Base-by-base conservation (phyloP, 2,888 invertebrate genomes). In the Autographa gamma region DNA sequence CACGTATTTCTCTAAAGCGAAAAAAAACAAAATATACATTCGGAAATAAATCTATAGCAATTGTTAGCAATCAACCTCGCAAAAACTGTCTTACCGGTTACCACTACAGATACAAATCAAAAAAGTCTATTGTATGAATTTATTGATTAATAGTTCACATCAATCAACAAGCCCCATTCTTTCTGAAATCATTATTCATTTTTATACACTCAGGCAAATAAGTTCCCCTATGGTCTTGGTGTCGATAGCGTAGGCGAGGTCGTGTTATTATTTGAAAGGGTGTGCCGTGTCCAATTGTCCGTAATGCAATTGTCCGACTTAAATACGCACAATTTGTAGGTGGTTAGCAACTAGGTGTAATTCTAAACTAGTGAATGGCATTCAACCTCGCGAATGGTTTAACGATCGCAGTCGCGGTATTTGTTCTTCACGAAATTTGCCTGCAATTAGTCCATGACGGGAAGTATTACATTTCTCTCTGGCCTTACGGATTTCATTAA, bases 181-280 rank as follows among this genome's bases (percentile, higher is more conserved):
- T 69, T 63, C 63, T 48, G n/a, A 59, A 73, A 60, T 66, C 59
- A 77, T 81, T 69, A 58, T 7, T 71, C 66, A 71, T 74, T 71
- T 38, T 56, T 48, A 60, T 19, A 70, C 31, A 19, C 38, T 25
- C n/a, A 48, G 60, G 6, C 8, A 66, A 64, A 66, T 60, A 52
- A 71, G 64, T 38, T 56, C 60, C 58, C 19, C 18, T 56, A 31
- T 60, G 32, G 25, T 64, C n/a, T 38, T 56, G 60, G 38, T 63
- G 54, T 66, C 43, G 31, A 31, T 48, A 70, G 52, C 54, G 32
- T 66, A 61, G 73, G 60, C 85, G 77, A 86, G 86, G 86, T 79
- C 85, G 70, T 34, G 56, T 72, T 79, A 80, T 84, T 83, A 87
- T 88, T 88, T 85, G 89, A 88, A 88, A 90, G 90, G 92, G 91